A percentile compares a stretch with the other conserved stretches of the same genome.
These are phyloP conservation scores for Shargacucullia verbasci DNA, from an alignment of 2,888 invertebrate genomes.

Conservation along the genomic window DNA sequence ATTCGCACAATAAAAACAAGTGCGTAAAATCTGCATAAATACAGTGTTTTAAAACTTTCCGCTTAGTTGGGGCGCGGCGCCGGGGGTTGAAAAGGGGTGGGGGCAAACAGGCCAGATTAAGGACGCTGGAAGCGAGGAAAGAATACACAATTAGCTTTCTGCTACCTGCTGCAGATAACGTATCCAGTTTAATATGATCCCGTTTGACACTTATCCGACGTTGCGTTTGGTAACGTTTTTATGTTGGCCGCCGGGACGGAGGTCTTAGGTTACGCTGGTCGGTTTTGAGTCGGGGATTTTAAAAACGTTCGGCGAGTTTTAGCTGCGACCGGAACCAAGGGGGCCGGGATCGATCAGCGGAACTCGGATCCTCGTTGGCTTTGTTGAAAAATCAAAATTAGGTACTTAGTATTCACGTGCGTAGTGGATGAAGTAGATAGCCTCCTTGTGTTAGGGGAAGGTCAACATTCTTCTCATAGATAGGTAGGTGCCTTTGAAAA, in stretches of 20 bases:
- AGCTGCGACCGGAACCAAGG: slow-evolving; percentile 85
- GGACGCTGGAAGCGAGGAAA: slow-evolving; percentile 87
- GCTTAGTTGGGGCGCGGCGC: slow-evolving; percentile 81
- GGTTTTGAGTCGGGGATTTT: slow-evolving; percentile 81
- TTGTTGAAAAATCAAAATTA: slow-evolving; percentile 87
- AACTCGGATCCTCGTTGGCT: slow-evolving; percentile 78
- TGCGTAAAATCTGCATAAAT: slow-evolving; percentile 78
- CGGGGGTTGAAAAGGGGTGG: slow-evolving; percentile 68
- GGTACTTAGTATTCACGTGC: slow-evolving; percentile 84
- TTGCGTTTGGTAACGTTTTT: slow-evolving; percentile 54
- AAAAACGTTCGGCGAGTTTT: slow-evolving; percentile 81
- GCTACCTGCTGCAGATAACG: slow-evolving; percentile 86
- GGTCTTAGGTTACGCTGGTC: slow-evolving; percentile 72
- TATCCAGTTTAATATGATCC: slow-evolving; percentile 76
- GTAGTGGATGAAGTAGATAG: slow-evolving; percentile 62
- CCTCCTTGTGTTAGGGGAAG: slow-evolving; percentile 60
- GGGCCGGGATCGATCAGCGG: slow-evolving; percentile 83
- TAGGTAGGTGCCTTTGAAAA: slow-evolving; percentile 26
- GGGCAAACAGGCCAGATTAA: slow-evolving; percentile 84
- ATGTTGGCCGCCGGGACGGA: slow-evolving; percentile 58
- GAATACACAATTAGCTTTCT: slow-evolving; percentile 88
- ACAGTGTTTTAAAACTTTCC: slow-evolving; percentile 84
- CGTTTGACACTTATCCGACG: slow-evolving; percentile 61
- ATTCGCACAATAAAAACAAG: slow-evolving; percentile 73
- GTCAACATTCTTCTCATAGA: slow-evolving; percentile 30